phyloP scores from a whole-genome alignment of 1,140 invertebrate genomes.

The Dendrolimus kikuchii region DNA sequence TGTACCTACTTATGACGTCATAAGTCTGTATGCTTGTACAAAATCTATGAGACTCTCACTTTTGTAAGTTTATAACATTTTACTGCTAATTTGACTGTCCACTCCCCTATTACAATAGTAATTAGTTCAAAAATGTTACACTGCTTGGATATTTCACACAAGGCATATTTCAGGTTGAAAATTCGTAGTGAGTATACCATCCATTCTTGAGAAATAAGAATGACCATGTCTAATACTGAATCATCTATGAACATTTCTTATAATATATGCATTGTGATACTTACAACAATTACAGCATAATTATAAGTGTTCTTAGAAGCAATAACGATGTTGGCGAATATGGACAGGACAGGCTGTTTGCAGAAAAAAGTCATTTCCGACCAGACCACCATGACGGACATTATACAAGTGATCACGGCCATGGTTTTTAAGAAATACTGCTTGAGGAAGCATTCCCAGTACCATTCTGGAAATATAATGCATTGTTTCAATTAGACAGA shows the following conservation, averaged over 20 bases:
- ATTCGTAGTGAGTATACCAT: no score
- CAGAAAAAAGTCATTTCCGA: conserved; percentile 99
- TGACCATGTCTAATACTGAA: background rate
- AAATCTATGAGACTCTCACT: no score
- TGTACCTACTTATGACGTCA: no score
- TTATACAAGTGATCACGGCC: conserved; percentile 81
- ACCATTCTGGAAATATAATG: conserved; percentile 84
- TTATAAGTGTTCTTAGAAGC: conserved; percentile 87
- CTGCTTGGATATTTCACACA: no score
- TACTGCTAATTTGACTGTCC: no score
- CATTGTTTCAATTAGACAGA: background rate
- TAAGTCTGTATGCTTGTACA: no score
- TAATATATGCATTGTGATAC: conserved; percentile 11
- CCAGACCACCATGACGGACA: conserved; percentile 96
- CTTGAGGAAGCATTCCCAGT: conserved; percentile 91
- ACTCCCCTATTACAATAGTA: no score
- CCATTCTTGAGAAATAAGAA: background rate
- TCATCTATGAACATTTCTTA: background rate
- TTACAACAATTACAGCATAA: conserved; percentile 96
- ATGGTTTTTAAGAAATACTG: conserved; percentile 82
- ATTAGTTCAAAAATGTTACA: no score
- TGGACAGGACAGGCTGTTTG: conserved; percentile 89
- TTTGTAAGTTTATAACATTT: no score
- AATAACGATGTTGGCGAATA: conserved; percentile 95
- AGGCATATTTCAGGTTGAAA: no score